A percentile compares a stretch with the other conserved stretches of the same genome.
Evolutionary conservation across 2,113 vertebrate genomes (phyloP).

Genomic region (Cephalopterus ornatus): DNA sequence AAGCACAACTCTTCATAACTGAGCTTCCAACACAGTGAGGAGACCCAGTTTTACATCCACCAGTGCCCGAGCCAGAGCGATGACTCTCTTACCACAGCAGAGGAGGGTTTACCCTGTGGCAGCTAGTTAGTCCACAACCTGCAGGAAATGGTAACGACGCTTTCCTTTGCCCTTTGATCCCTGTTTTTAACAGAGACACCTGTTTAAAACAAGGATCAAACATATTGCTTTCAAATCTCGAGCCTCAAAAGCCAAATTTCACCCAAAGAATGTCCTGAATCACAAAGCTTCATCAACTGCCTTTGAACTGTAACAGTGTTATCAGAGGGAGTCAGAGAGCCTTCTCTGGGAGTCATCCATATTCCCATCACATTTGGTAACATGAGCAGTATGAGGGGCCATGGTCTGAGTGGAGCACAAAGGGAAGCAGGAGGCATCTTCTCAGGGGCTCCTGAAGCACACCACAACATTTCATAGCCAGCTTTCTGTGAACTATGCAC

Average conservation of each 20-base stretch:
- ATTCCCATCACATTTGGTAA: accelerated
- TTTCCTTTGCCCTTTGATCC: background rate
- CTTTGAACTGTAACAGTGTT: accelerated
- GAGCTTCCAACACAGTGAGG: accelerated
- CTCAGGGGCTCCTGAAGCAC: background rate
- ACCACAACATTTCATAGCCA: background rate
- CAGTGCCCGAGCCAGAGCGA: accelerated
- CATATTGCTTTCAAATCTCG: background rate
- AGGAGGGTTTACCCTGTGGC: background rate
- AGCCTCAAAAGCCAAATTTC: background rate
- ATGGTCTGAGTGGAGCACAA: accelerated
- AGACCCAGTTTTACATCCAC: background rate
- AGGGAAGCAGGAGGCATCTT: background rate
- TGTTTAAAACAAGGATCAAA: background rate
- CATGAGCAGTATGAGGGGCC: accelerated
- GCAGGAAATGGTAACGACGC: accelerated
- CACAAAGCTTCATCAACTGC: background rate
- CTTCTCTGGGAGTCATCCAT: background rate
- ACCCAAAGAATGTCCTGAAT: background rate
- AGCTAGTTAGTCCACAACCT: background rate
- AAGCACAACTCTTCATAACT: background rate
- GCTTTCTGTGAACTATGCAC: background rate
- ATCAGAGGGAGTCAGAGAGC: background rate
- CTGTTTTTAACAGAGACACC: background rate
- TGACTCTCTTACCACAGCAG: background rate